Conservation (phyloP, 2,888 invertebrate species). For the Melanotus villosus region DNA sequence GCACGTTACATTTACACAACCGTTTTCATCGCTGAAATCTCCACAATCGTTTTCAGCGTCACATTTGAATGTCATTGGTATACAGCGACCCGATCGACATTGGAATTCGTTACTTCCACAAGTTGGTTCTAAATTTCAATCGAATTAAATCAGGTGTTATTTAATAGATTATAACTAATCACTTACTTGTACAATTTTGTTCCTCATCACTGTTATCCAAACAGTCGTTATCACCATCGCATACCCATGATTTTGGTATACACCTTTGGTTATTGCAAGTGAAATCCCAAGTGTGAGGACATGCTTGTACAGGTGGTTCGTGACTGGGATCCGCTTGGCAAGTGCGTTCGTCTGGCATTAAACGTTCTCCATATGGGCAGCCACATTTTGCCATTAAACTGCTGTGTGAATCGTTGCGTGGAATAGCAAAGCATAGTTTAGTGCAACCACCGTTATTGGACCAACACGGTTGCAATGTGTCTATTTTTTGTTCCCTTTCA, state of each 20-base stretch:
- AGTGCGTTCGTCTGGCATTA: constrained; percentile 78
- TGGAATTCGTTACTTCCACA: constrained; percentile 93
- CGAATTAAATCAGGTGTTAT: not conserved
- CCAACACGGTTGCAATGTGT: constrained; percentile 84
- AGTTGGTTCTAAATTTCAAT: constrained; percentile 79
- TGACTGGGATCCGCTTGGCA: constrained; percentile 87
- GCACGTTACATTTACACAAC: constrained; percentile 94
- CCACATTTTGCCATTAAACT: constrained; percentile 82
- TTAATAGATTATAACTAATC: too few relatives aligned
- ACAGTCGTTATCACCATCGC: constrained; percentile 97
- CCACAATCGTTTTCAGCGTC: constrained; percentile 97
- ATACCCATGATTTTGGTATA: constrained; percentile 95
- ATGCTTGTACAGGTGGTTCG: constrained; percentile 90
- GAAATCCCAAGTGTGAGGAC: constrained; percentile 94
- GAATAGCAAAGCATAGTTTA: constrained; percentile 95
- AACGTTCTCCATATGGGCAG: constrained; percentile 93
- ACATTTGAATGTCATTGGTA: constrained; percentile 93
- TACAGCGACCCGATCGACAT: constrained; percentile 93
- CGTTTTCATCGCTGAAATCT: constrained; percentile 93
- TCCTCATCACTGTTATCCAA: constrained; percentile 96
- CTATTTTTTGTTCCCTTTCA: constrained; percentile 79
- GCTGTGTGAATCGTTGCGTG: constrained; percentile 73
- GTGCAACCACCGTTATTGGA: constrained; percentile 91
- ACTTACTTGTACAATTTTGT: constrained; percentile 92
- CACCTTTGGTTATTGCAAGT: constrained; percentile 94